Base-by-base conservation (phyloP, 2,797 vertebrate genomes). In the Fistularia commersonii region DNA sequence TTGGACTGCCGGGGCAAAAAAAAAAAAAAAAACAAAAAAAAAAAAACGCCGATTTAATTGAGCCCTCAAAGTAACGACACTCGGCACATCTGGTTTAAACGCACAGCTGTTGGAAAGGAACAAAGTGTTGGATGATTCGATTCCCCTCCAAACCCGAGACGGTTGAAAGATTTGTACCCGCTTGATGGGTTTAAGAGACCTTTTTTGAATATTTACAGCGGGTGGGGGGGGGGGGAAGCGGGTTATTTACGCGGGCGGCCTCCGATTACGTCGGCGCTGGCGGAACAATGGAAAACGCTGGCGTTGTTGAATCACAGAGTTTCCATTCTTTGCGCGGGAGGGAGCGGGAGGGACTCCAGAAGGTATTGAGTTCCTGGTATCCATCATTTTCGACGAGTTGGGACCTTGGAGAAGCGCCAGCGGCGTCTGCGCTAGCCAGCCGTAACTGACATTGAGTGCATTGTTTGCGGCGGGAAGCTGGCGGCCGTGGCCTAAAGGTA, bases 301-400 rank as follows among this genome's bases (percentile, higher is more conserved):
- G 45, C 54, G 56, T 68, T n/a, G n/a, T n/a, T n/a, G n/a, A n/a
- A n/a, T n/a, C 71, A 62, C 46, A 54, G 45, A 59, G 74, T 69
- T 78, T 79, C 66, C 54, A 82, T 77, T 72, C 84, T 88, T 74
- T 85, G 86, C 88, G 82, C 88, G 57, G 51, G 64, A 83, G 71
- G 71, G 45, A 69, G 75, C 85, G 79, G 82, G 76, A 86, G 88
- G 72, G 88, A 80, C 85, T 81, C 69, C 82, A 71, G 78, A 88
- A n/a, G 89, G 90, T 79, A 90, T 94, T 90, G 89, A 65, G 82
- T 98, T 96, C 91, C 80, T 66, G 67, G 88, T 89, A 96, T 95
- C 90, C 93, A 95, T 97, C 94, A 95, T 88, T 82, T 81, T 79
- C 77, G 87, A 92, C 80, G 82, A 89, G 81, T 75, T 54, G 80